Conservation (phyloP, 2,797 vertebrate genomes). For the Gorsachius magnificus region DNA sequence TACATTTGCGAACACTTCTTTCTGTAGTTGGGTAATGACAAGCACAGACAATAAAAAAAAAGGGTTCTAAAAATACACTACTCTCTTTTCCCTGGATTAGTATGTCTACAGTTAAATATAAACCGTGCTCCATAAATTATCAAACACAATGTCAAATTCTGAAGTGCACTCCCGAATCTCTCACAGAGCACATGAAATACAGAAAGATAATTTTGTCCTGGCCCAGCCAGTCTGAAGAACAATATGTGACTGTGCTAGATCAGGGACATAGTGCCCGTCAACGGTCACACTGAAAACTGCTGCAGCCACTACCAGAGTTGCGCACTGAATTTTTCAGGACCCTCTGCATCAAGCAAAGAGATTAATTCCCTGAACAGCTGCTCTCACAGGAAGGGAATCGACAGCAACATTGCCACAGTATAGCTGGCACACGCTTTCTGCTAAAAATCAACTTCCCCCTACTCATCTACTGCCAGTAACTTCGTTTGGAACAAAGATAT, state of each 20-base stretch:
- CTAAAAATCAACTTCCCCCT: slow-evolving; percentile 62
- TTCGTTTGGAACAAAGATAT: slow-evolving; percentile 57
- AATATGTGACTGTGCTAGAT: background rate
- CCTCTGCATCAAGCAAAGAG: background rate
- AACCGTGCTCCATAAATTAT: slow-evolving; percentile 62
- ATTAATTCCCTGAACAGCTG: slow-evolving; percentile 55
- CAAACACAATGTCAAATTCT: slow-evolving; percentile 62
- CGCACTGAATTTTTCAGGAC: background rate
- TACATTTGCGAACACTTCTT: slow-evolving; percentile 4
- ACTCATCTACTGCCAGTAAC: slow-evolving; percentile 58
- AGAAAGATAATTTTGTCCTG: slow-evolving; percentile 46
- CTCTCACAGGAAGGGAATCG: slow-evolving; percentile 44
- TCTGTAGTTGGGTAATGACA: slow-evolving; percentile 25
- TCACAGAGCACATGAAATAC: slow-evolving; percentile 1
- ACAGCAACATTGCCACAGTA: slow-evolving; percentile 40
- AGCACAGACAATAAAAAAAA: slow-evolving; percentile 55
- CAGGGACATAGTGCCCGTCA: background rate
- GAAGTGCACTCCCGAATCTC: slow-evolving; percentile 47
- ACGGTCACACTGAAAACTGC: background rate
- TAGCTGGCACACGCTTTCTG: slow-evolving; percentile 54
- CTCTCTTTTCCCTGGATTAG: slow-evolving; percentile 53
- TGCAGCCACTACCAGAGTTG: background rate
- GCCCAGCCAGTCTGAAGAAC: slow-evolving; percentile 52
- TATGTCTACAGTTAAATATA: slow-evolving; percentile 68
- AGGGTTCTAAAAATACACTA: slow-evolving; percentile 56